Evolutionary conservation across 2,888 invertebrate species (phyloP).

Genomic region (Andrena trimmerana): DNA sequence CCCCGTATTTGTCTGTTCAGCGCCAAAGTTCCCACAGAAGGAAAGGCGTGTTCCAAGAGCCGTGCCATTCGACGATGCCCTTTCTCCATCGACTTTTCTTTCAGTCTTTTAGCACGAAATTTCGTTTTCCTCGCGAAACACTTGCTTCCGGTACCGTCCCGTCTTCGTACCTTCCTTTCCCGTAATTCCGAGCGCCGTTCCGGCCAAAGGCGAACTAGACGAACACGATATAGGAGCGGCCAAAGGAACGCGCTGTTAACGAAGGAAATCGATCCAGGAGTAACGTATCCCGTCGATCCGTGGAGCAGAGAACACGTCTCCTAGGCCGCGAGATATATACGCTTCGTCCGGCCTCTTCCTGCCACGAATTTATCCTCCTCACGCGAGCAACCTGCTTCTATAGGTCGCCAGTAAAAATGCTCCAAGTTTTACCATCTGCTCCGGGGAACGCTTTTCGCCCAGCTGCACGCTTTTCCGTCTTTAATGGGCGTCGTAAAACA

Average conservation of each 20-base stretch:
- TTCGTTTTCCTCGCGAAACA: background rate
- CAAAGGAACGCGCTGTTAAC: constrained; percentile 56
- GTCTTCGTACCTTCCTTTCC: background rate
- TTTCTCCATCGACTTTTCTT: background rate
- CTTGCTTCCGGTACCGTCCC: constrained; percentile 6
- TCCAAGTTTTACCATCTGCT: constrained; percentile 37
- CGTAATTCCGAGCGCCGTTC: constrained; percentile 12
- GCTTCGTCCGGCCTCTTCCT: constrained; percentile 5
- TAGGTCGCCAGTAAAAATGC: constrained; percentile 27
- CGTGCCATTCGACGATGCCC: background rate
- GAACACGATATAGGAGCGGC: constrained; percentile 25
- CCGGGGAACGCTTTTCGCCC: background rate
- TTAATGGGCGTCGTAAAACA: constrained; percentile 50
- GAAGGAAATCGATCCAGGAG: constrained; percentile 51
- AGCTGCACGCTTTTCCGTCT: constrained; percentile 49
- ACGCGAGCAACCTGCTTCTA: background rate
- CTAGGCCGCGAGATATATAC: background rate
- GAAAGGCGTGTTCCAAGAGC: background rate
- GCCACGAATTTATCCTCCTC: constrained; percentile 20
- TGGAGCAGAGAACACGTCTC: background rate
- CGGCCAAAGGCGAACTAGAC: constrained; percentile 22
- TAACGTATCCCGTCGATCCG: constrained; percentile 42
- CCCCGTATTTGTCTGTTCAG: constrained; percentile 6
- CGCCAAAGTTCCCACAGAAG: background rate
- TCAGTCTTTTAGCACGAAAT: background rate